Base-by-base conservation (phyloP, 2,797 vertebrate species). In the Myripristis murdjan region DNA sequence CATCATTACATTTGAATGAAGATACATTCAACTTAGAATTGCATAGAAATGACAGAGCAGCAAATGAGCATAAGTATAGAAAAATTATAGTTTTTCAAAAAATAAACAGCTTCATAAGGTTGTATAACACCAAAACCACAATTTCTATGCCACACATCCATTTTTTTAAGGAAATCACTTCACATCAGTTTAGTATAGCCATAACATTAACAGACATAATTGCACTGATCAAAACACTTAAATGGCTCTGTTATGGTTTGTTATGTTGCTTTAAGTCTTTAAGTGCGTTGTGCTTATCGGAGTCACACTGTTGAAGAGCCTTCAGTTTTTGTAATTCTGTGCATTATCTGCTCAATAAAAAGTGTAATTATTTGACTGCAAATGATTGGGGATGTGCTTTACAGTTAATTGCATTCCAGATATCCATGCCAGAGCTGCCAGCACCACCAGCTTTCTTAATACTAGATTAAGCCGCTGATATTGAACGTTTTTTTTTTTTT, bases 291-390 rank as follows among this genome's bases (percentile, higher is more conserved):
- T 35, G 10, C 83, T 51, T 3, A 4, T 11, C 52, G 4, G 65
- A 47, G 18, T 12, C 54, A 68, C 1, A 77, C 49, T 39, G 78
- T 59, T 80, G 80, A 88, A 89, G 46, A 8, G 48, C 8, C 39
- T 26, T 74, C 47, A 66, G 67, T 31, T 31, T 31, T 31, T 31
- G 28, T 31, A 31, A 47, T 33, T 60, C 35, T 35, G 31, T 48
- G 3, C 47, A 24, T 23, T 31, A 16, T 51, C 26, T 16, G 43
- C 24, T 63, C 12, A 18, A 47, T 64, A n/a, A 44, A 63, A 46
- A n/a, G 15, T 52, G 14, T 51, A 10, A 52, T 57, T 16, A 74
- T 51, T 37, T 31, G 44, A 62, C 49, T 51, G 16, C 23, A 48
- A 26, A 47, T 33, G 9, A 18, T 22, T 16, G 26, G 26, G 31